Percentiles rank a stretch among this genome's conserved stretches.
phyloP scores from a whole-genome alignment of 2,888 invertebrate genomes.

The Folsomia candida region DNA sequence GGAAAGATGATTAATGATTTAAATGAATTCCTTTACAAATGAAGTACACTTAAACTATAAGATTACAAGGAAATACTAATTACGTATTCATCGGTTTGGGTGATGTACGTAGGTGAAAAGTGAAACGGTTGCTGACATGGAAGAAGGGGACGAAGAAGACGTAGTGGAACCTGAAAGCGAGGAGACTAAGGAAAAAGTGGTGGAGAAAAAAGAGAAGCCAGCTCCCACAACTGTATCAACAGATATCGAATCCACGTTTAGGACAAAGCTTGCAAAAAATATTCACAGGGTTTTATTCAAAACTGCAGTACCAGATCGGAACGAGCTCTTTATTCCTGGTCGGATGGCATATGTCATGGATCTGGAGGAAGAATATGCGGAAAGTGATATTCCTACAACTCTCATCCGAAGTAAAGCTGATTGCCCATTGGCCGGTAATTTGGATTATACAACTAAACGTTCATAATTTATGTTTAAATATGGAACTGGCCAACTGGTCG shows the following conservation, averaged over 20 bases:
- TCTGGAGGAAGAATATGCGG: conserved; percentile 77
- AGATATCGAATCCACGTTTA: conserved; percentile 37
- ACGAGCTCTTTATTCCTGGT: conserved; percentile 89
- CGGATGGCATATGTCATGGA: conserved; percentile 99
- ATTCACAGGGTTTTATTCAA: conserved; percentile 61
- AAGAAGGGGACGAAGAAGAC: conserved; percentile 70
- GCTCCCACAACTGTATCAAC: conserved; percentile 33
- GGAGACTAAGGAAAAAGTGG: conserved; percentile 45
- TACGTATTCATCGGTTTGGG: not conserved
- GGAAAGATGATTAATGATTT: no score
- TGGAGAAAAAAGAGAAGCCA: conserved; percentile 49
- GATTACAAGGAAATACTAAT: not conserved
- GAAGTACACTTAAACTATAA: not conserved
- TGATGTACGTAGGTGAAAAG: conserved; percentile 62
- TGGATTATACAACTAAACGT: no score
- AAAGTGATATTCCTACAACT: conserved; percentile 93
- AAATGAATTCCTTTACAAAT: conserved; percentile 10
- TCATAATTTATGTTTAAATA: not conserved
- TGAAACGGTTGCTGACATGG: conserved; percentile 75
- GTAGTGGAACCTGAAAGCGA: conserved; percentile 58
- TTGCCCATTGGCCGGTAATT: conserved; percentile 70
- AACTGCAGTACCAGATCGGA: conserved; percentile 61
- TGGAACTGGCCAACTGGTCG: not conserved
- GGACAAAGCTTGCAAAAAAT: conserved; percentile 73
- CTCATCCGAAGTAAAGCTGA: conserved; percentile 89